Percentiles rank a stretch among this genome's conserved stretches.
Evolutionary conservation across 2,888 invertebrate species (phyloP).

Genomic region (Pristionchus fissidentatus): DNA sequence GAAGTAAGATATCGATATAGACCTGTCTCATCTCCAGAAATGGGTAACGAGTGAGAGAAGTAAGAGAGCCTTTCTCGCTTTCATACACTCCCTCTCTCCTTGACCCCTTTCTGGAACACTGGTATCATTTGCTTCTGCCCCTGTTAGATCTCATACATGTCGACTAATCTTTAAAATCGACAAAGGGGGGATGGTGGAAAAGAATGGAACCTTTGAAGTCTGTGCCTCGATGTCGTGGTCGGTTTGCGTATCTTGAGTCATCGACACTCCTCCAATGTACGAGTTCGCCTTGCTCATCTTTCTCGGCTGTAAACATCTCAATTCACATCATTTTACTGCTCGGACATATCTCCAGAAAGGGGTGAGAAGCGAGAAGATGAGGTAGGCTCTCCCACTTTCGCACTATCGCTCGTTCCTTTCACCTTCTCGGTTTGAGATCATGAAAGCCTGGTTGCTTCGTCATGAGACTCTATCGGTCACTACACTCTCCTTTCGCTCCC

Average conservation of each 20-base stretch:
- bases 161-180: neutral
- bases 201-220: neutral
- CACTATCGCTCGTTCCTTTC: no score
- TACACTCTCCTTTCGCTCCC: no score
- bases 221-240: slow-evolving; percentile 39
- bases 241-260: slow-evolving; percentile 28
- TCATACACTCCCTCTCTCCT: no score
- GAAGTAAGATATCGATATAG: neutral
- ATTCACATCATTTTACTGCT: neutral
- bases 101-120: no score
- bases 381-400: no score
- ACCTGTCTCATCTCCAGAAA: neutral
- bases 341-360: neutral
- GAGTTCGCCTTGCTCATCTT: slow-evolving; percentile 39
- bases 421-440: no score
- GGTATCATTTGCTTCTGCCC: no score
- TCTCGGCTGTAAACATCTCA: neutral
- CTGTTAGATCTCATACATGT: no score
- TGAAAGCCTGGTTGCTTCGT: neutral
- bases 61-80: no score
- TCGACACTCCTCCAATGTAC: neutral
- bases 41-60: neutral
- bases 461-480: neutral
- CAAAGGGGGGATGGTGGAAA: neutral
- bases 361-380: no score